These are phyloP conservation scores for Poecilia gillii DNA, from an alignment of 2,797 vertebrate species.

Conservation along the genomic window DNA sequence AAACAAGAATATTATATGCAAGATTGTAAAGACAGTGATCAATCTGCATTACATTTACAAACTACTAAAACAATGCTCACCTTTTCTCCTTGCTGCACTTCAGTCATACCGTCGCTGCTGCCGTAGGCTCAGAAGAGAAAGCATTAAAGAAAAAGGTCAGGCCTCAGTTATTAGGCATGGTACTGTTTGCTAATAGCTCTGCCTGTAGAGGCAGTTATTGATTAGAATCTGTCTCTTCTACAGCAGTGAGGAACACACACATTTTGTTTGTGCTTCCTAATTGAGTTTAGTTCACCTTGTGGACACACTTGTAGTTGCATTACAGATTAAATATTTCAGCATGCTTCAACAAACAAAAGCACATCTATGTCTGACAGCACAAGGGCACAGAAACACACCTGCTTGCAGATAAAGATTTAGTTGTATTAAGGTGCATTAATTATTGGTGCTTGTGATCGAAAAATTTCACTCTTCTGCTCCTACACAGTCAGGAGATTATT, in stretches of 20 bases:
- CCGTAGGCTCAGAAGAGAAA: conserved; percentile 62
- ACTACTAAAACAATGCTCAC: conserved; percentile 81
- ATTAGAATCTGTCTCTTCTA: conserved; percentile 69
- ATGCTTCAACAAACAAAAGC: neutral
- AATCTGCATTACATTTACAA: conserved; percentile 83
- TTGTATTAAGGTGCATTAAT: neutral
- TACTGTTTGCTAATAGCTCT: conserved; percentile 79
- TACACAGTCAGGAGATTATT: neutral
- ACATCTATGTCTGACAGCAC: neutral
- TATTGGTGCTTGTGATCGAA: neutral
- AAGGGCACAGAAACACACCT: neutral
- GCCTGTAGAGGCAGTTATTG: conserved; percentile 77
- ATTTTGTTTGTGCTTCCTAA: conserved; percentile 77
- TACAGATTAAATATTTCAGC: conserved; percentile 16
- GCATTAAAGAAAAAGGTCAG: conserved; percentile 81
- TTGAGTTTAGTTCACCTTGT: conserved; percentile 80
- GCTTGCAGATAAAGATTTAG: neutral
- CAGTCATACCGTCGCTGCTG: conserved; percentile 49
- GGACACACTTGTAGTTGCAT: conserved; percentile 27
- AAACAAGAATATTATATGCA: conserved; percentile 68
- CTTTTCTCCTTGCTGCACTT: conserved; percentile 79
- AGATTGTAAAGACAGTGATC: conserved; percentile 80
- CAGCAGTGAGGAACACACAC: conserved; percentile 70
- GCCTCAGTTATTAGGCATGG: conserved; percentile 77
- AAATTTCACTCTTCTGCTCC: neutral